Evolutionary conservation across 1,140 invertebrate species (phyloP).

Genomic region (Drosophila lacertosa): DNA sequence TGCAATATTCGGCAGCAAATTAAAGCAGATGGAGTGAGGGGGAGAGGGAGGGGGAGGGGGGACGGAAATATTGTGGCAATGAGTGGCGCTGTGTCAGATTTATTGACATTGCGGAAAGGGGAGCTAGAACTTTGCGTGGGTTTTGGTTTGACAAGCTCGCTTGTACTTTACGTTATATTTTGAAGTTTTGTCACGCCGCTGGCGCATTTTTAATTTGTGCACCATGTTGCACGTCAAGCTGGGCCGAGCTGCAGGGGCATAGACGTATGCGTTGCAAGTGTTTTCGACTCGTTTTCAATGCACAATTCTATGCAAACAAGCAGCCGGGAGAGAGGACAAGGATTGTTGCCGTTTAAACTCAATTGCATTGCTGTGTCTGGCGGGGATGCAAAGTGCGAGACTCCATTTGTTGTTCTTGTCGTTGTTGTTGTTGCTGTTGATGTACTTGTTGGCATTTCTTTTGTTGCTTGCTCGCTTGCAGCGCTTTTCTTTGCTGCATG

Average conservation of each 20-base stretch:
- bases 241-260: background rate
- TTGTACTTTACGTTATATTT: conserved; percentile 29
- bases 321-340: conserved; percentile 22
- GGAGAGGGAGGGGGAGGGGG: too few relatives aligned
- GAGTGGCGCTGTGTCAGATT: conserved; percentile 3
- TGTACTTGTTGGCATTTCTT: conserved; percentile 11
- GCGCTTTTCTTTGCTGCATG: conserved; percentile 46
- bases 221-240: conserved; percentile 64
- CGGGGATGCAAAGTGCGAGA: conserved; percentile 5
- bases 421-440: conserved; percentile 39
- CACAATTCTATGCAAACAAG: conserved; percentile 50
- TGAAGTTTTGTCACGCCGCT: conserved; percentile 57
- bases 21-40: background rate
- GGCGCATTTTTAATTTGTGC: conserved; percentile 75
- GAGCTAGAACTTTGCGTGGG: background rate
- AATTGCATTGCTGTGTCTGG: conserved; percentile 63
- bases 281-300: conserved; percentile 45
- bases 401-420: conserved; percentile 30
- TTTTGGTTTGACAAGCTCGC: conserved; percentile 8
- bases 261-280: conserved; percentile 11
- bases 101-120: background rate
- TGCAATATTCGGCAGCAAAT: background rate
- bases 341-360: conserved; percentile 72
- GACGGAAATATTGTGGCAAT: background rate
- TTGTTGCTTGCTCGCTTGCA: conserved; percentile 35